Evolutionary conservation across 23 tunicate genomes (phyloP), one percentile per base, ranked within the genome.

Genomic region (Ascidia mentula): DNA sequence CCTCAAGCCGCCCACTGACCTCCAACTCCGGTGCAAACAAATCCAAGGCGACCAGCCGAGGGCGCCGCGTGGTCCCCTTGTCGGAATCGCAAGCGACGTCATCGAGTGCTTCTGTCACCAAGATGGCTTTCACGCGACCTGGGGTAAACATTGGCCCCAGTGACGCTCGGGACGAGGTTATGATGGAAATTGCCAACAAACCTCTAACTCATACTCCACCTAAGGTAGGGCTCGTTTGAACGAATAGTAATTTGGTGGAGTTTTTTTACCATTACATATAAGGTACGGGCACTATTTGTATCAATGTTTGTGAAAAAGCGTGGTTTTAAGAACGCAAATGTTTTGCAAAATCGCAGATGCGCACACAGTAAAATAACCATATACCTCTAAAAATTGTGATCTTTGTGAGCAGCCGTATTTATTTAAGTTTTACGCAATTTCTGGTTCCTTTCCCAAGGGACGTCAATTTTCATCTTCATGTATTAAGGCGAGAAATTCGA

Each of bases 81-180:
- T 79, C 38, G 72, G 70, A 18, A 73, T 86, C 45, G 78, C 34
- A 32, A 20, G 61, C 31, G 69, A 61, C 84, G 3, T 74, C 80
- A 39, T 36, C 84, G 2, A 79, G 76, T 34, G 83, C 97, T 7
- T 82, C 90, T 3, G 82, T 88, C 69, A 91, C 86, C 31, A 70
- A 77, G 34, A 65, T 91, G 34, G 53, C 87, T 18, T 91, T 91
- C 69, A 91, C 87, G 45, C 89, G 87, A 37, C 97, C 97, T n/a
- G 87, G 91, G 12, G 70, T 91, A 33, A 38, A 78, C 33, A 90
- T 86, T 32, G 97, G 90, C 31, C 82, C 90, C 0, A 39, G 79
- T 3, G 85, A 91, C 69, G 97, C 82, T 12, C 77, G 90, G 34
- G 97, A 91, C 74, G 97, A 91, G 40, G 90, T 91, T 26, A 91